Conservation (phyloP, 2,797 vertebrate genomes). For the Myotis pilosus region DNA sequence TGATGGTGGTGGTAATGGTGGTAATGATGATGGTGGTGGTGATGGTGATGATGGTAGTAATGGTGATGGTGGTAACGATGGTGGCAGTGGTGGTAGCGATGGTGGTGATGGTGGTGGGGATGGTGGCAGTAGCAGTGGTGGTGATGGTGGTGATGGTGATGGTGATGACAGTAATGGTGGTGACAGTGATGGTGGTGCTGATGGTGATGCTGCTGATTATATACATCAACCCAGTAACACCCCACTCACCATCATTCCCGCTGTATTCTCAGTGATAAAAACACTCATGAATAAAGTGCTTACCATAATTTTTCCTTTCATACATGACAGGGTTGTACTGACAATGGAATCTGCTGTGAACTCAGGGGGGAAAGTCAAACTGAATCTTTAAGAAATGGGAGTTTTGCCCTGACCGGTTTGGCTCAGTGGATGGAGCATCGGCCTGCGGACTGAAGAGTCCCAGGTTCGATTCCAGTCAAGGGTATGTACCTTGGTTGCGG, state of each 20-base stretch:
- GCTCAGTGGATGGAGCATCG: too few relatives aligned
- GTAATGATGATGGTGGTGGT: fast-evolving
- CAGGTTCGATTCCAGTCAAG: too few relatives aligned
- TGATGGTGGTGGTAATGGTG: fast-evolving
- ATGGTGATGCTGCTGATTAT: not conserved
- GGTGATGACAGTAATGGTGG: fast-evolving
- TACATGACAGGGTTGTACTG: not conserved
- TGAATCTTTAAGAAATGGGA: not conserved
- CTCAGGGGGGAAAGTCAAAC: not conserved
- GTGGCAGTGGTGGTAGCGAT: fast-evolving
- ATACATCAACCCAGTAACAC: not conserved
- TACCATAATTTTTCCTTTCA: not conserved
- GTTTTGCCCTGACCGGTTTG: not conserved
- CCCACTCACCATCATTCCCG: not conserved
- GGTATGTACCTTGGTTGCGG: too few relatives aligned
- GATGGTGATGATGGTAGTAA: not conserved
- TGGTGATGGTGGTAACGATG: not conserved
- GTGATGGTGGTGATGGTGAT: fast-evolving
- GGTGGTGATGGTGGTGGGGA: not conserved
- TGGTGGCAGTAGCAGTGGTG: too few relatives aligned
- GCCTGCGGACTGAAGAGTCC: too few relatives aligned
- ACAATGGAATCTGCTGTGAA: conserved; percentile 1
- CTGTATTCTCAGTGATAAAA: not conserved
- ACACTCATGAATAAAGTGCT: not conserved
- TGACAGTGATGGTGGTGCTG: not conserved